Conservation (phyloP, 2,113 vertebrate species). For the Paradisaea rubra region DNA sequence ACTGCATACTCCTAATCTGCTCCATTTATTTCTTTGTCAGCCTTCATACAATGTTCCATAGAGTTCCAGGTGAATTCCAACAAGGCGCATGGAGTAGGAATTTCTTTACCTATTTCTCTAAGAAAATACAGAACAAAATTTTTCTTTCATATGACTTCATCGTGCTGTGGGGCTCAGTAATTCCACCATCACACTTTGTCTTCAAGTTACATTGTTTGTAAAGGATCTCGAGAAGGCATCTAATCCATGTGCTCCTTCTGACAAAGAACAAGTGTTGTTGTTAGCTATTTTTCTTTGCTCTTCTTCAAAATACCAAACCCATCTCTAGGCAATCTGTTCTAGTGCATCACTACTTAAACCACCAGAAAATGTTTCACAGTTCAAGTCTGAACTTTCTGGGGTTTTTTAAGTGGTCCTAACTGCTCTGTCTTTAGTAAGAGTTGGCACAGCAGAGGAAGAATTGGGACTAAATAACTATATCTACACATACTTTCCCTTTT, state of each 20-base stretch:
- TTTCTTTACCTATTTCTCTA: not conserved
- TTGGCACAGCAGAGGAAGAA: not conserved
- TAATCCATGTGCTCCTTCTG: not conserved
- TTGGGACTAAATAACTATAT: not conserved
- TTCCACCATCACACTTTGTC: not conserved
- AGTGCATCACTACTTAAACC: not conserved
- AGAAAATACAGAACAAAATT: not conserved
- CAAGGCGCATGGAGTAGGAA: fast-evolving
- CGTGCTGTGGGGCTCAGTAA: not conserved
- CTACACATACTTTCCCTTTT: not conserved
- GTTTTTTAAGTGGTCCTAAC: not conserved
- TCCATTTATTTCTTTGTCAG: not conserved
- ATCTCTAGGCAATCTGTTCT: not conserved
- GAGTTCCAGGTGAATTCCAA: not conserved
- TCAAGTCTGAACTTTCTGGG: not conserved
- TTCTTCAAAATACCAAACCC: not conserved
- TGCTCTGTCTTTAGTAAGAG: not conserved
- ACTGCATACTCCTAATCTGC: not conserved
- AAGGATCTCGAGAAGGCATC: not conserved
- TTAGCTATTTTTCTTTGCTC: not conserved
- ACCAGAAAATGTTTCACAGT: not conserved
- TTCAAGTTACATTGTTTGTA: not conserved
- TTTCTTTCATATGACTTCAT: not conserved
- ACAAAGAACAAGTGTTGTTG: not conserved
- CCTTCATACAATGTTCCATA: not conserved